Percentiles rank a stretch among this genome's conserved stretches.
Conservation (phyloP, 2,888 invertebrate genomes). For the Lottia gigantea region DNA sequence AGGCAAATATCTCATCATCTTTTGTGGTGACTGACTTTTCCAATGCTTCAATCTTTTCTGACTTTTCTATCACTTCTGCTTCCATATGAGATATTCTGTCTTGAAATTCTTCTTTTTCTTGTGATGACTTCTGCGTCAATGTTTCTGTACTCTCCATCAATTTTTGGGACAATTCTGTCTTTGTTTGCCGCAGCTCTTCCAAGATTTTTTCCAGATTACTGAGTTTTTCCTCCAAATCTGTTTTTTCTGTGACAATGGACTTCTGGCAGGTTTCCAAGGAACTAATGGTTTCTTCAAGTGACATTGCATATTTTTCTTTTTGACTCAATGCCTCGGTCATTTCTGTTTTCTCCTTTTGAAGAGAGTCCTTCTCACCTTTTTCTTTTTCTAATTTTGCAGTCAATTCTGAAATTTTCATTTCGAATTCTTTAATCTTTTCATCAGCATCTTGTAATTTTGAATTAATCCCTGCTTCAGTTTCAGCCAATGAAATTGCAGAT, state of each 20-base stretch:
- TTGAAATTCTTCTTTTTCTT: conserved; percentile 36
- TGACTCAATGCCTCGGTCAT: conserved; percentile 15
- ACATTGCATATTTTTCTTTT: conserved; percentile 21
- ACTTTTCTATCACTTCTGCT: conserved; percentile 26
- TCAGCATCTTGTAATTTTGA: conserved; percentile 15
- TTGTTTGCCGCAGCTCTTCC: conserved; percentile 33
- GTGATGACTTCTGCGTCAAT: conserved; percentile 32
- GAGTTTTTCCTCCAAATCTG: conserved; percentile 39
- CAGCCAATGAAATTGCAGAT: conserved; percentile 29
- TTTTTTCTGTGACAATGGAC: conserved; percentile 41
- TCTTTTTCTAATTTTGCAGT: conserved; percentile 21
- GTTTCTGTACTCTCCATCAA: conserved; percentile 37
- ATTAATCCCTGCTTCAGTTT: conserved; percentile 17
- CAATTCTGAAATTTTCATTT: conserved; percentile 8
- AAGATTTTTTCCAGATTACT: conserved; percentile 40
- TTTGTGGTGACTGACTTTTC: conserved; percentile 32
- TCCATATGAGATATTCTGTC: conserved; percentile 26
- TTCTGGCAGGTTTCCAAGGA: conserved; percentile 29
- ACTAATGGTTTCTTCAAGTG: conserved; percentile 24
- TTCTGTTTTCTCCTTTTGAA: conserved; percentile 12
- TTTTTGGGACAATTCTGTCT: conserved; percentile 38
- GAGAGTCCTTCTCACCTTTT: conserved; percentile 20
- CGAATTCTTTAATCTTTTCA: conserved; percentile 20
- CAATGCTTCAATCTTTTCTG: conserved; percentile 33
- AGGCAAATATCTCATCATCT: conserved; percentile 39